Conservation (phyloP, 2,888 invertebrate species). For the Cantharis rustica region DNA sequence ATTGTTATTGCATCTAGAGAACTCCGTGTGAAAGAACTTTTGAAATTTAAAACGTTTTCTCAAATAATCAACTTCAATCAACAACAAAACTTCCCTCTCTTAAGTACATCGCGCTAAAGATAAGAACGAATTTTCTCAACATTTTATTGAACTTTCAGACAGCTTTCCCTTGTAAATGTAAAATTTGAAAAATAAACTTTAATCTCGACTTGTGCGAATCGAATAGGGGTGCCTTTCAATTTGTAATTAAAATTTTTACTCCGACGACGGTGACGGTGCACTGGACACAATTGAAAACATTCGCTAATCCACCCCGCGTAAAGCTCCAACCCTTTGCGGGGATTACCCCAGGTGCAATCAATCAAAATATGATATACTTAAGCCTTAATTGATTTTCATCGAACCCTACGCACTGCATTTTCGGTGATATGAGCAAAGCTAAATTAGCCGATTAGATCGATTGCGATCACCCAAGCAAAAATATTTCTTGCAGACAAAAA, state of each 20-base stretch:
- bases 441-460: neutral
- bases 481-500: too few relatives aligned
- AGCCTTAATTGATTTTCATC: neutral
- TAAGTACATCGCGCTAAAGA: neutral
- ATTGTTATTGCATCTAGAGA: slow-evolving; percentile 11
- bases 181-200: neutral
- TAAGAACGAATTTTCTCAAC: neutral
- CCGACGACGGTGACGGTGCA: neutral
- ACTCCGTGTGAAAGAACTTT: neutral
- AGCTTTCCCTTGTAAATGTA: slow-evolving; percentile 2
- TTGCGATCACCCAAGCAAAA: neutral
- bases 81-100: neutral
- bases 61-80: slow-evolving; percentile 2
- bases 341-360: neutral
- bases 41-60: slow-evolving; percentile 14
- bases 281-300: neutral
- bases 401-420: neutral
- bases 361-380: neutral
- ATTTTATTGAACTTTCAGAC: neutral
- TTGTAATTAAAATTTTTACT: neutral
- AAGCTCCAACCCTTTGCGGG: neutral
- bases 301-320: neutral
- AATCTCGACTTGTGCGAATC: neutral
- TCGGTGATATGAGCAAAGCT: neutral
- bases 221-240: neutral